A percentile compares a stretch with the other conserved stretches of the same genome.
Evolutionary conservation across 2,888 invertebrate species (phyloP).

Genomic region (Drosophila nr. medialis): DNA sequence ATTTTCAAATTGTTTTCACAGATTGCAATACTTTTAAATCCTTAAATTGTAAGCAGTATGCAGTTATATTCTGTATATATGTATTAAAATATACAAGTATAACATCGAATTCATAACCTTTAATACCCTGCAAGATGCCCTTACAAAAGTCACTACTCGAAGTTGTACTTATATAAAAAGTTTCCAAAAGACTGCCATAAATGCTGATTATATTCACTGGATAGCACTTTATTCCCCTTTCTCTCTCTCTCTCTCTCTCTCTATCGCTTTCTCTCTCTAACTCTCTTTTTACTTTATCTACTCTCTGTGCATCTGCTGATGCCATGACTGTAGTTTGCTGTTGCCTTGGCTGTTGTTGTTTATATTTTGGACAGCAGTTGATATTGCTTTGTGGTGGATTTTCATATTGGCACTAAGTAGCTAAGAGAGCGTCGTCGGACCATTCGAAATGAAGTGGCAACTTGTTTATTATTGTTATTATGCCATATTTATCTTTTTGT

Average conservation of each 20-base stretch:
- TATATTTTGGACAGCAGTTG: slow-evolving; percentile 54
- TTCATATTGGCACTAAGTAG: slow-evolving; percentile 76
- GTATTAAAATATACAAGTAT: neutral
- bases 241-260: neutral
- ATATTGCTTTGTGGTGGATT: slow-evolving; percentile 66
- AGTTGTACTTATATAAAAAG: slow-evolving; percentile 23
- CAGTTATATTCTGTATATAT: neutral
- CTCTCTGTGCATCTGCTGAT: neutral
- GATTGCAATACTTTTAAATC: neutral
- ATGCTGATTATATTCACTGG: slow-evolving; percentile 68
- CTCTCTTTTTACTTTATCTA: neutral
- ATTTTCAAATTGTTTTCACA: neutral
- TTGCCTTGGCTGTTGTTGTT: slow-evolving; percentile 42
- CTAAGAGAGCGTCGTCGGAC: slow-evolving; percentile 60
- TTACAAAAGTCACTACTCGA: slow-evolving; percentile 14
- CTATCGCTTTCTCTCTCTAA: neutral
- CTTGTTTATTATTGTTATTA: slow-evolving; percentile 79
- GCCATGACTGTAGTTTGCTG: slow-evolving; percentile 8
- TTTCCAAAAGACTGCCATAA: slow-evolving; percentile 58
- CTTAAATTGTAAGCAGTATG: neutral
- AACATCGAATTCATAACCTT: neutral
- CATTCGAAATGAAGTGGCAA: slow-evolving; percentile 77
- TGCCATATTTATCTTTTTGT: slow-evolving; percentile 61
- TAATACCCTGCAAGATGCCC: slow-evolving; percentile 1
- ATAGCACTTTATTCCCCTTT: slow-evolving; percentile 2